Evolutionary conservation across 2,888 invertebrate species (phyloP).

Genomic region (Andrena minutula): DNA sequence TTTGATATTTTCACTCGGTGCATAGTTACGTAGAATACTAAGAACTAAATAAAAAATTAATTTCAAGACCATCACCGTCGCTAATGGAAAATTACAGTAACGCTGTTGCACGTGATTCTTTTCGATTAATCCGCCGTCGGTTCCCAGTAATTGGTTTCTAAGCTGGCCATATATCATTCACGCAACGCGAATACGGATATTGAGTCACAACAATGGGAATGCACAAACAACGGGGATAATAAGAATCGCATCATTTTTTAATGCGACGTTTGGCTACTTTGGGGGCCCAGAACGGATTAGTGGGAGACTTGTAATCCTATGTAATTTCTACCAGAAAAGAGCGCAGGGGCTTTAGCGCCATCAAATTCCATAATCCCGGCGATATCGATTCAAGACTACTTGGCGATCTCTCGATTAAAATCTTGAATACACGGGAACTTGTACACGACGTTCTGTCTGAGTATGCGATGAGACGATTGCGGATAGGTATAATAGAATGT

Average conservation of each 20-base stretch:
- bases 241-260: not conserved
- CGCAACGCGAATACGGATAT: not conserved
- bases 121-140: not conserved
- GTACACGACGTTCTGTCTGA: not conserved
- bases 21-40: not conserved
- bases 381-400: slow-evolving; percentile 1
- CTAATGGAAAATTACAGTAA: slow-evolving; percentile 10
- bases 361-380: slow-evolving; percentile 4
- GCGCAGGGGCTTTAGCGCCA: too few relatives aligned
- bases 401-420: not conserved
- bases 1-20: not conserved
- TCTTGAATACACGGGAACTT: not conserved
- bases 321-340: not conserved
- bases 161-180: not conserved
- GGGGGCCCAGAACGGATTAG: not conserved
- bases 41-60: not conserved
- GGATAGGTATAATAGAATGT: not conserved
- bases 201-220: not conserved
- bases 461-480: not conserved
- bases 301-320: not conserved
- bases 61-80: not conserved
- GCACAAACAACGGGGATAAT: not conserved
- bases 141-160: slow-evolving; percentile 1
- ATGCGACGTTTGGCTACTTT: too few relatives aligned
- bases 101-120: not conserved